Evolutionary conservation across 2,113 vertebrate genomes (phyloP), one percentile per base, ranked within the genome.

Genomic region (Triplophysa tibetana): DNA sequence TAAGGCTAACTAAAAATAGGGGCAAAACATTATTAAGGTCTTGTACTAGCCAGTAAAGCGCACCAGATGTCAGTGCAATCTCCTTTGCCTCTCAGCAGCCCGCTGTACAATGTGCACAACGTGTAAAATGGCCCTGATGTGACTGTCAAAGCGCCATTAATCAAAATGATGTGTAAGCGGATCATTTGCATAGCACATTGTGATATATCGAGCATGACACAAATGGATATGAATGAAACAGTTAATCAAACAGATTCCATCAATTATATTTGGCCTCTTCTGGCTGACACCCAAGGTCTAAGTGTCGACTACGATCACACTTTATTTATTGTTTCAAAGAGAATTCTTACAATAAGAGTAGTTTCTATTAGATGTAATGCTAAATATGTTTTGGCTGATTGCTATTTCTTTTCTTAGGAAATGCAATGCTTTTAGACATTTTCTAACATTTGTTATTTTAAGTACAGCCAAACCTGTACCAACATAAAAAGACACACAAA

Each of bases 151-250:
- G 85, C 76, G 84, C 76, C 88, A 91, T 93, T 92, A 89, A 93
- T 93, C 88, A 91, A 86, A 88, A 88, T 88, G 88, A 84, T 90
- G 82, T 86, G 76, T 23, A 66, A 88, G 81, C 69, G 83, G 84
- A 86, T 89, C 86, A 92, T 92, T 91, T 90, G 87, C 88, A 88
- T 86, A 78, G 87, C 89, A 90, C 89, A 92, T 88, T 90, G 88
- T 88, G 85, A 90, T 91, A 91, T 89, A 91, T 89, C 73, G 89
- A 89, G 90, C 90, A 85, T 88, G 90, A 92, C 91, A 87, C 84
- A 92, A 90, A 92, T 85, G 77, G 88, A 92, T 90, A 86, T 86
- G 87, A 86, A 86, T 78, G 84, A 85, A 88, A 82, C 82, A 26
- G 85, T 89, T 80, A 86, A 86, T 89, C 85, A 86, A 87, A 90